Base-by-base conservation (phyloP, 2,113 vertebrate genomes). In the Solenodon paradoxus region DNA sequence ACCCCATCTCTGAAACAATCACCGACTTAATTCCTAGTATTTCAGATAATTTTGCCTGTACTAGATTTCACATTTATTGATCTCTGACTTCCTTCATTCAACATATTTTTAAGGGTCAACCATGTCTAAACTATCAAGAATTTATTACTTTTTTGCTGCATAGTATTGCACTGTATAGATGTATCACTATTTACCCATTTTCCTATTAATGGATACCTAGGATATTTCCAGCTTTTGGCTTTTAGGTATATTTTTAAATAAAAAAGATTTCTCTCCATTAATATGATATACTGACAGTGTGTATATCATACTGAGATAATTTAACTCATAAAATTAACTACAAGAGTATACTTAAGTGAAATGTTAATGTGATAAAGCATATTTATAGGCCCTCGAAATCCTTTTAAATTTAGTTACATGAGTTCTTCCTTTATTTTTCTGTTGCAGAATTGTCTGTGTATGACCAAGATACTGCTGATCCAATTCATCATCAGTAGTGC, bases 301-400 rank as follows among this genome's bases (percentile, higher is more conserved):
- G 78, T 42, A 71, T n/a, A 57, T 9, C 12, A 72, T 38, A 55
- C 5, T 68, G 68, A 69, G 83, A 81, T 35, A 68, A 35, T 86
- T 83, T 45, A 86, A 57, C 86, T 91, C 47, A 93, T 40, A 49
- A 94, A 94, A 89, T 16, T 20, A 74, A 78, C 9, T 40, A 63
- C 42, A 9, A 38, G 68, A 51, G 11, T 28, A 9, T 61, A n/a
- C 45, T 71, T 49, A 66, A 77, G 16, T 61, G 19, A 84, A 75
- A 61, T 74, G 47, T 78, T 88, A 90, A 42, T n/a, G 47, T 90
- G n/a, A 64, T 85, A 71, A 88, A 81, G 26, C 24, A 16, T 35
- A 51, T 15, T 75, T 59, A 7, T 42, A 63, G 24, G 38, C 68
- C 10, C 53, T 92, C 72, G 72, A 24, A 53, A 77, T 80, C 26